Conservation (phyloP, 2,113 vertebrate species). For the Mastomys coucha region DNA sequence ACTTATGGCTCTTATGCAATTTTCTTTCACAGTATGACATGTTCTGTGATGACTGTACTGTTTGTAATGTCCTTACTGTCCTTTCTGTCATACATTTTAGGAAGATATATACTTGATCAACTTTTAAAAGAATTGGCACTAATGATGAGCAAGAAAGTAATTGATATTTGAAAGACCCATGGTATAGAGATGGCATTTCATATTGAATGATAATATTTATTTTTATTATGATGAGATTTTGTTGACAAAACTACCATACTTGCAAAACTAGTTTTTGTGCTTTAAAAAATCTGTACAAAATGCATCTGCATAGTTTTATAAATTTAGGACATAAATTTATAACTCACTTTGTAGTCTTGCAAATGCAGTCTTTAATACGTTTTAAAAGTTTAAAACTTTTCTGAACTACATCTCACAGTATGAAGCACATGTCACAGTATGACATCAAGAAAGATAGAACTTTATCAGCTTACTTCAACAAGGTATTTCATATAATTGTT, state of each 20-base stretch:
- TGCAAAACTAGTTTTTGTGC: constrained; percentile 59
- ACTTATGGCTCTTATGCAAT: not conserved
- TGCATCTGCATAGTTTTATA: constrained; percentile 15
- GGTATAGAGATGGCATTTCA: constrained; percentile 25
- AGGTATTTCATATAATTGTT: constrained; percentile 22
- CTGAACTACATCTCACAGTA: not conserved
- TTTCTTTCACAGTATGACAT: constrained; percentile 40
- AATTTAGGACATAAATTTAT: constrained; percentile 49
- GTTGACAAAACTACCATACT: constrained; percentile 44
- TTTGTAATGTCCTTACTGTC: not conserved
- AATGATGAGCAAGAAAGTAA: constrained; percentile 9
- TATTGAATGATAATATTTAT: constrained; percentile 57
- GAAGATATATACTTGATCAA: not conserved
- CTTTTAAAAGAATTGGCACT: constrained; percentile 14
- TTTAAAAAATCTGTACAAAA: constrained; percentile 39
- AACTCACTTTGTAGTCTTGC: constrained; percentile 41
- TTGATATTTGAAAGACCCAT: constrained; percentile 34
- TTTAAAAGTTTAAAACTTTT: constrained; percentile 5
- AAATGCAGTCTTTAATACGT: constrained; percentile 43
- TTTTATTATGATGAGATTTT: constrained; percentile 67
- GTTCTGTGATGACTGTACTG: not conserved
- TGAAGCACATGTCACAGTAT: too few relatives aligned
- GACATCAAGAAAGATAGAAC: constrained; percentile 23
- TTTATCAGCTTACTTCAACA: constrained; percentile 26
- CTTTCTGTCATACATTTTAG: constrained; percentile 15